A percentile compares a stretch with the other conserved stretches of the same genome.
Evolutionary conservation across 2,797 vertebrate species (phyloP).

Genomic region (Notolabrus celidotus): DNA sequence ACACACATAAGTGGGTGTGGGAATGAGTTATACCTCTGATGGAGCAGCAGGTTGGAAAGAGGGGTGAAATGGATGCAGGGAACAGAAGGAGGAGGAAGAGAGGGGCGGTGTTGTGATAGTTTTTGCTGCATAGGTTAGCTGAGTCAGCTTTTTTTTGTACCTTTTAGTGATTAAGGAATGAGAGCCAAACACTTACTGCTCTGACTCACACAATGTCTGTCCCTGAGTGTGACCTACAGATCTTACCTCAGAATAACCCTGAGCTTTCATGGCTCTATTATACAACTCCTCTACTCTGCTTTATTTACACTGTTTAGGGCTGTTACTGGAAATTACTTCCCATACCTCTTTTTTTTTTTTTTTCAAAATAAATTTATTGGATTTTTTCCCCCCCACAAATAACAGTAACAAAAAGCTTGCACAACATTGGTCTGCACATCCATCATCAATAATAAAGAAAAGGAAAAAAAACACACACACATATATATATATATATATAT

Average conservation of each 20-base stretch:
- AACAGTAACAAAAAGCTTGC: too few relatives aligned
- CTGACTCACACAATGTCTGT: constrained; percentile 21
- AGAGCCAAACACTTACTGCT: constrained; percentile 21
- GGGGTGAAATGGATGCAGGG: constrained; percentile 16
- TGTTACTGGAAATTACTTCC: too few relatives aligned
- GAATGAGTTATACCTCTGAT: constrained; percentile 55
- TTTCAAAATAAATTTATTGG: too few relatives aligned
- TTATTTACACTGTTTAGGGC: too few relatives aligned
- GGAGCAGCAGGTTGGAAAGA: constrained; percentile 20
- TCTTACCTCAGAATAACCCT: constrained; percentile 22
- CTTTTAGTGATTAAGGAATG: constrained; percentile 21
- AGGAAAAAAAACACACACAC: too few relatives aligned
- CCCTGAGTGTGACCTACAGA: constrained; percentile 13
- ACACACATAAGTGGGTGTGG: constrained; percentile 35
- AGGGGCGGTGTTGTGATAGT: constrained; percentile 27
- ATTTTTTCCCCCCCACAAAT: too few relatives aligned
- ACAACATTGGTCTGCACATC: too few relatives aligned
- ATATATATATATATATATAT: too few relatives aligned
- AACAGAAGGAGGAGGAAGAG: background rate
- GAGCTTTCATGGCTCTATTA: constrained; percentile 11
- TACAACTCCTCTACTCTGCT: background rate
- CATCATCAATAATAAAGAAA: too few relatives aligned
- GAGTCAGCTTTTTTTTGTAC: constrained; percentile 70
- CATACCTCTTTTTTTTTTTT: too few relatives aligned
- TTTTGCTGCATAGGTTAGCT: constrained; percentile 56